Evolutionary conservation across 2,797 vertebrate genomes (phyloP), one percentile per base, ranked within the genome.

Genomic region (Spinus olivaceus): DNA sequence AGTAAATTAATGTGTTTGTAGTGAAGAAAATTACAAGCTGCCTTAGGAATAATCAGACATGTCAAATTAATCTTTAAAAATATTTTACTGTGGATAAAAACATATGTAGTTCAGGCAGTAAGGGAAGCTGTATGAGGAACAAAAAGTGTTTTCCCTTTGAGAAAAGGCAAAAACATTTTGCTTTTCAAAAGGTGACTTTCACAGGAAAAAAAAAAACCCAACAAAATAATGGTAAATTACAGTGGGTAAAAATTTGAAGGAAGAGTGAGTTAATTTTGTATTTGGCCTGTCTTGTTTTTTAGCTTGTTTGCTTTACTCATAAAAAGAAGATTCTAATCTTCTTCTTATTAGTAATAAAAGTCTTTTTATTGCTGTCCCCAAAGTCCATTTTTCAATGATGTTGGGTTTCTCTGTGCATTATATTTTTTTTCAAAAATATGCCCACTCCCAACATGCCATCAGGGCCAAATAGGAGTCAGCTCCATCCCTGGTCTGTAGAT

Each of bases 121-220:
- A 51, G 49, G 32, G 27, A 51, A 88, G n/a, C 30, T 90, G 21
- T 60, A 14, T 49, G 39, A 63, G 30, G 46, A 4, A 6, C n/a
- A 37, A 59, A 56, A 59, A 17, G 4, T 39, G 6, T 60, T 85
- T 91, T n/a, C 14, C 9, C 6, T 50, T 57, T 66, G 46, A 53
- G 39, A 66, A 86, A 59, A 57, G 30, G 8, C 1, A 2, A 65
- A 74, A 88, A 9, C 6, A 22, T 81, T 78, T 27, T 65, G 19
- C 22, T 92, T 90, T 72, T 72, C 46, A 57, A 47, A 72, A 54
- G 24, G 27, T 65, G 16, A 19, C 25, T 77, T 63, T 9, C 33
- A 37, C 41, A 72, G 24, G n/a, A 21, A n/a, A 32, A 65, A 25
- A 18, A 67, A 23, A 25, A 0, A 0, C 0, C 5, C 49, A 65